Evolutionary conservation across 2,113 vertebrate genomes (phyloP), one percentile per base, ranked within the genome.

Genomic region (Lucifuga dentata): DNA sequence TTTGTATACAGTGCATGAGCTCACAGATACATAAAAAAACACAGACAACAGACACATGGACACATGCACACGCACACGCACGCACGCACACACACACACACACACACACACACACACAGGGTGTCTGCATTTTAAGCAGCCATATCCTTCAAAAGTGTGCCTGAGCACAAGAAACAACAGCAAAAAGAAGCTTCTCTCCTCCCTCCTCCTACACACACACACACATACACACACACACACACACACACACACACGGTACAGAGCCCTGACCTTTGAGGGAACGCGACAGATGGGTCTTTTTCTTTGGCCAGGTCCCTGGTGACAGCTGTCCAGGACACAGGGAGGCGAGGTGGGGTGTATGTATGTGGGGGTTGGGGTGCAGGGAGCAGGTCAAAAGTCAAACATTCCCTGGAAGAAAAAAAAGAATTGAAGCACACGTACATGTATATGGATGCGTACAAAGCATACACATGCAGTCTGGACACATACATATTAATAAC

Each of bases 251-350:
- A 77, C 46, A 48, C 44, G 35, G 19, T 19, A 53, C 41, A 59
- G 57, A 68, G 48, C 59, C 46, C 50, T 83, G 79, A 88, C 81
- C 85, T 85, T 72, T 90, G 80, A 91, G 89, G 87, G 88, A 88
- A 83, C 66, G 80, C 82, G 73, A 90, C 93, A 94, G 92, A 93
- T 94, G 92, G 91, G 79, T 80, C 81, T 76, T 79, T 76, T 83
- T 90, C 86, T 88, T 73, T 89, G 78, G 66, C 69, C 86, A 76
- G 69, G 86, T 84, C 85, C 78, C 44, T 64, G 71, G 62, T 78
- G 79, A 88, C 92, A 94, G 91, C 93, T 93, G 92, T 84, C 78
- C 76, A 68, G 76, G 81, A 81, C 76, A 73, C 59, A 49, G 67
- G 73, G 63, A 81, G 64, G 38, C 62, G 59, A 66, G 50, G 71